Conservation (phyloP, 53 echinoderm and acorn worm species). For the Paracentrotus lividus region DNA sequence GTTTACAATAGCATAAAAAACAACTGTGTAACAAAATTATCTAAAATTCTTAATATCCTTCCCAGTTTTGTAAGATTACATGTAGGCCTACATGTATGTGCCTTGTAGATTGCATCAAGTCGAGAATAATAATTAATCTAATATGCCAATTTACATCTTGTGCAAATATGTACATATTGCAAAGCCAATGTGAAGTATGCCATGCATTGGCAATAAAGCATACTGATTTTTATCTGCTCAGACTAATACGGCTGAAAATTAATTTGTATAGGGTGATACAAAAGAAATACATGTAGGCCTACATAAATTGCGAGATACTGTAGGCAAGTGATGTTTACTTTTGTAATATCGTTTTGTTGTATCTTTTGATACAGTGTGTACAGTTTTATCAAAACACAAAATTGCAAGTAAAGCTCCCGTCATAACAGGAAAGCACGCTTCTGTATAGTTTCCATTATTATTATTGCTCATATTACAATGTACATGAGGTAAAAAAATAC, state of each 20-base stretch:
- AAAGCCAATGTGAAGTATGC: not conserved
- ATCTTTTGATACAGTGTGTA: not conserved
- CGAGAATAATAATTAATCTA: not conserved
- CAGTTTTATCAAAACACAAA: not conserved
- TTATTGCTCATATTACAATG: no score
- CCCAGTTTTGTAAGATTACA: no score
- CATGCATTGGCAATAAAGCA: not conserved
- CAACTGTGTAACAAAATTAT: no score
- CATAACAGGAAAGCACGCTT: constrained; percentile 47
- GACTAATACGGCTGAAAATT: not conserved
- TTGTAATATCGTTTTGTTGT: not conserved
- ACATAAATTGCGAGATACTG: no score
- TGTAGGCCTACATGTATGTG: no score
- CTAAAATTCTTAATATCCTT: no score
- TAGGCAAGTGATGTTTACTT: not conserved
- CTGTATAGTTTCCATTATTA: constrained; percentile 19
- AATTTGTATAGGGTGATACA: not conserved
- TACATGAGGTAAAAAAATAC: no score
- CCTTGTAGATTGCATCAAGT: no score
- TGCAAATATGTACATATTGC: constrained; percentile 22
- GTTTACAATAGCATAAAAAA: no score
- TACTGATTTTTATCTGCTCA: not conserved
- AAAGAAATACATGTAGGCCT: not conserved
- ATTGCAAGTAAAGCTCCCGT: not conserved
- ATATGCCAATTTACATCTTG: not conserved